A percentile compares a stretch with the other conserved stretches of the same genome.
Evolutionary conservation across 2,113 vertebrate genomes (phyloP).

Genomic region (Apodemus sylvaticus): DNA sequence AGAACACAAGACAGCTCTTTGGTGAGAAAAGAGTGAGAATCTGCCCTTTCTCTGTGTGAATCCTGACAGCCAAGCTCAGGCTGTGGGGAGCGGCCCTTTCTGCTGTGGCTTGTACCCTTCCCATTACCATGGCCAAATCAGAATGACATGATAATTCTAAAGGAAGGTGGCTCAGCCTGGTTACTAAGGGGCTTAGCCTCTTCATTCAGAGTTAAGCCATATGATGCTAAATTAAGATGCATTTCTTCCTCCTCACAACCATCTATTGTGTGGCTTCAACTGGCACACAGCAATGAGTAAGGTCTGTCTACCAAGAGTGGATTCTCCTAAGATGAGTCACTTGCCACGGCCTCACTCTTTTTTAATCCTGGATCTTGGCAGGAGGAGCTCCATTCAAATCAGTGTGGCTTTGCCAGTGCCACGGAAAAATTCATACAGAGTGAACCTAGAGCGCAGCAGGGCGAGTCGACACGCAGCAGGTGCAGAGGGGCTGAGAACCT

Average conservation of each 20-base stretch:
- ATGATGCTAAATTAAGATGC: not conserved
- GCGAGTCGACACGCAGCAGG: not conserved
- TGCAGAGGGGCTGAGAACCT: not conserved
- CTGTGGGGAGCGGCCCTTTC: not conserved
- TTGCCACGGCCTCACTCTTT: not conserved
- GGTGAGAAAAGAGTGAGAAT: not conserved
- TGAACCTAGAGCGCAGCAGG: no score
- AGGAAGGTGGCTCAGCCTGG: not conserved
- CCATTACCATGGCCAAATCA: not conserved
- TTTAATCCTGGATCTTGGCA: not conserved
- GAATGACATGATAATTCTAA: not conserved
- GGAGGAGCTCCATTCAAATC: not conserved
- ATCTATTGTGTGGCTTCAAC: constrained; percentile 3
- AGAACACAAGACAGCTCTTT: not conserved
- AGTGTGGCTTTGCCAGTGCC: not conserved
- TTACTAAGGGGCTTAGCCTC: not conserved
- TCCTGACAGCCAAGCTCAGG: not conserved
- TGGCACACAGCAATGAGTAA: not conserved
- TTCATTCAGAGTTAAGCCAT: not conserved
- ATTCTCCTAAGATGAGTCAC: not conserved
- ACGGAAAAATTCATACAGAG: not conserved
- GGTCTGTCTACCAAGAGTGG: not conserved
- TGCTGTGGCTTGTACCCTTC: not conserved
- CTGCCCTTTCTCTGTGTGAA: not conserved
- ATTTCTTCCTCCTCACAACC: not conserved